Percentiles rank a stretch among this genome's conserved stretches.
Evolutionary conservation across 2,888 invertebrate genomes (phyloP).

Genomic region (Microlaimidae sp.): DNA sequence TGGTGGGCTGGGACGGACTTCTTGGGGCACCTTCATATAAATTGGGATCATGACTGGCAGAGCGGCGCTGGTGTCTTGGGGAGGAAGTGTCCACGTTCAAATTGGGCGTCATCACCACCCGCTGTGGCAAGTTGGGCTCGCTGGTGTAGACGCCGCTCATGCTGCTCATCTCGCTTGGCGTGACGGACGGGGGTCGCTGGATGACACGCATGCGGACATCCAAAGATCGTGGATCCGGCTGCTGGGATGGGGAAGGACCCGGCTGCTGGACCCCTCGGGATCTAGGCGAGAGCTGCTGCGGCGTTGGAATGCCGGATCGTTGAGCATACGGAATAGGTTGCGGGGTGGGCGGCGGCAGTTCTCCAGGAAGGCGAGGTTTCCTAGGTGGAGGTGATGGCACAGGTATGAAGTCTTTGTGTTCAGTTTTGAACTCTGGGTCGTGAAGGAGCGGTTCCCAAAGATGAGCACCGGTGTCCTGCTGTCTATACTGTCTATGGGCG

Average conservation of each 20-base stretch:
- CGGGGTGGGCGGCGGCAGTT: too few relatives aligned
- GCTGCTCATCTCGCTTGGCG: not conserved
- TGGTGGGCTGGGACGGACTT: too few relatives aligned
- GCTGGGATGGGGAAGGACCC: too few relatives aligned
- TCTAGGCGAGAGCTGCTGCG: not conserved
- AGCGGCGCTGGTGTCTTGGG: too few relatives aligned
- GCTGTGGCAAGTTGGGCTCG: not conserved
- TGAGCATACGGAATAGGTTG: not conserved
- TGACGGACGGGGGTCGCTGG: not conserved
- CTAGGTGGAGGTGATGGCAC: conserved; percentile 22
- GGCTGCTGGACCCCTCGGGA: not conserved
- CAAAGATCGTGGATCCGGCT: too few relatives aligned
- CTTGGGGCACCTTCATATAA: too few relatives aligned
- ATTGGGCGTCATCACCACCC: too few relatives aligned
- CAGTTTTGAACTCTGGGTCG: conserved; percentile 29
- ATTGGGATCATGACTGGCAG: too few relatives aligned
- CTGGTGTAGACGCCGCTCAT: not conserved
- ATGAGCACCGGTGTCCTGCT: conserved; percentile 23
- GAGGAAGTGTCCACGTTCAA: too few relatives aligned
- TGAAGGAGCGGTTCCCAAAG: conserved; percentile 28
- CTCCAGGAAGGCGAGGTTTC: too few relatives aligned
- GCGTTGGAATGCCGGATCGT: not conserved
- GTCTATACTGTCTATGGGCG: not conserved
- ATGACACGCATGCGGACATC: not conserved
- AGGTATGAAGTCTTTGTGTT: conserved; percentile 32